Conservation (phyloP, 92 coral and sea anemone genomes). For the Muricea muricata region DNA sequence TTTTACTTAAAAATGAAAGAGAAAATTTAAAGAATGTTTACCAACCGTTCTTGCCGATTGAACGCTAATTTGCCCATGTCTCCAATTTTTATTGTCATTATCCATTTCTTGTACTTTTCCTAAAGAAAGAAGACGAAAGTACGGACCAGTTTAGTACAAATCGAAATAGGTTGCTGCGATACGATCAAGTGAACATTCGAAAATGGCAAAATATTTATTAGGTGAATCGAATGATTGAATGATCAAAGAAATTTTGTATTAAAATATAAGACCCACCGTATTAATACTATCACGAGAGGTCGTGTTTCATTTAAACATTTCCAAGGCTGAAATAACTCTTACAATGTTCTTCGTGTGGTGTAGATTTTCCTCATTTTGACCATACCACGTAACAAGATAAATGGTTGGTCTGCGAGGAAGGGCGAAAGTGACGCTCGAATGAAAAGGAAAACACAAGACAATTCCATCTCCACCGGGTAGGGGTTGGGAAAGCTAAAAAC, state of each 20-base stretch:
- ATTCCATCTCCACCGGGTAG: background rate
- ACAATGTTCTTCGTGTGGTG: background rate
- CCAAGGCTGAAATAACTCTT: background rate
- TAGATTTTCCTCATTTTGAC: background rate
- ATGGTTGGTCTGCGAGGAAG: slow-evolving; percentile 30
- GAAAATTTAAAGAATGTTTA: slow-evolving; percentile 10
- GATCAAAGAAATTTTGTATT: background rate
- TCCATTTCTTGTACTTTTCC: slow-evolving; percentile 19
- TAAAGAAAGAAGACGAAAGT: background rate
- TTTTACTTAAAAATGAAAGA: slow-evolving; percentile 20
- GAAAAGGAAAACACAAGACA: slow-evolving; percentile 31
- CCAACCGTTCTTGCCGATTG: slow-evolving; percentile 19
- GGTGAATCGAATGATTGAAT: background rate
- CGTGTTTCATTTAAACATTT: background rate
- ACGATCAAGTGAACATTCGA: background rate
- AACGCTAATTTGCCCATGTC: background rate
- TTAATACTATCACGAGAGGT: background rate
- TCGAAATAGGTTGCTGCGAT: background rate
- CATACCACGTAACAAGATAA: slow-evolving; percentile 15
- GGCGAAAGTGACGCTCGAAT: slow-evolving; percentile 39
- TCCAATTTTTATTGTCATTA: background rate
- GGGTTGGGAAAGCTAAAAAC: background rate
- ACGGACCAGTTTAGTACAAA: background rate
- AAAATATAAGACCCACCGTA: background rate
- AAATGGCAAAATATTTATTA: background rate